phyloP scores from a whole-genome alignment of 1,140 invertebrate genomes.

The Dendrolimus punctatus region DNA sequence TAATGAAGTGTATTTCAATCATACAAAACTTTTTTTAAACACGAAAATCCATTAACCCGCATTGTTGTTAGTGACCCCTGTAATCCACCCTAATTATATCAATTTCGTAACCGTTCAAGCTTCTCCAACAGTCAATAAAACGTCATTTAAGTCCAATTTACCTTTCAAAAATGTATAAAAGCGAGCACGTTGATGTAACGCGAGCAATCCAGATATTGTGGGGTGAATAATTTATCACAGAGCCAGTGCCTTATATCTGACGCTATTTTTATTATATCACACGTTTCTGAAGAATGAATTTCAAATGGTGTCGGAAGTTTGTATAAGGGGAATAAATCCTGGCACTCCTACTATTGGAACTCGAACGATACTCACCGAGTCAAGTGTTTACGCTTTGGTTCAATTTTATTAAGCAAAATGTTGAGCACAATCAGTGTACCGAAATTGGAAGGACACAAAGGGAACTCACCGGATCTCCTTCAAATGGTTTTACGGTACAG shows the following conservation, averaged over 20 bases:
- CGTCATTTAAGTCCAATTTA: conserved; percentile 50
- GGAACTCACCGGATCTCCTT: no score
- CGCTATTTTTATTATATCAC: conserved; percentile 67
- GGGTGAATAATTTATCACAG: conserved; percentile 67
- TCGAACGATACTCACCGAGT: neutral
- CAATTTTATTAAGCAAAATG: no score
- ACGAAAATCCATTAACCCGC: conserved; percentile 10
- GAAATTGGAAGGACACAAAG: no score
- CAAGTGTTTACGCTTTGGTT: no score
- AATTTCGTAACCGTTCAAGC: neutral
- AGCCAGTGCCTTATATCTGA: conserved; percentile 45
- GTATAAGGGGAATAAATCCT: conserved; percentile 56
- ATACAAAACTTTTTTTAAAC: neutral
- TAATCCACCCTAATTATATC: neutral
- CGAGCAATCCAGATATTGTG: conserved; percentile 56
- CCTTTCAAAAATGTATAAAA: conserved; percentile 58
- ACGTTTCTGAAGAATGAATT: conserved; percentile 67
- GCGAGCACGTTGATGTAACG: conserved; percentile 44
- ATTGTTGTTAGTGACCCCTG: conserved; percentile 2
- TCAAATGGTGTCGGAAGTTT: conserved; percentile 65
- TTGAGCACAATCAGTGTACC: no score
- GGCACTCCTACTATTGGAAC: conserved; percentile 18
- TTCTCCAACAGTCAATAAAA: neutral
- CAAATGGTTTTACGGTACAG: no score
- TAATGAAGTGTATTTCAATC: no score